Evolutionary conservation across 2,888 invertebrate genomes (phyloP).

Genomic region (Polylopha cassiicola): DNA sequence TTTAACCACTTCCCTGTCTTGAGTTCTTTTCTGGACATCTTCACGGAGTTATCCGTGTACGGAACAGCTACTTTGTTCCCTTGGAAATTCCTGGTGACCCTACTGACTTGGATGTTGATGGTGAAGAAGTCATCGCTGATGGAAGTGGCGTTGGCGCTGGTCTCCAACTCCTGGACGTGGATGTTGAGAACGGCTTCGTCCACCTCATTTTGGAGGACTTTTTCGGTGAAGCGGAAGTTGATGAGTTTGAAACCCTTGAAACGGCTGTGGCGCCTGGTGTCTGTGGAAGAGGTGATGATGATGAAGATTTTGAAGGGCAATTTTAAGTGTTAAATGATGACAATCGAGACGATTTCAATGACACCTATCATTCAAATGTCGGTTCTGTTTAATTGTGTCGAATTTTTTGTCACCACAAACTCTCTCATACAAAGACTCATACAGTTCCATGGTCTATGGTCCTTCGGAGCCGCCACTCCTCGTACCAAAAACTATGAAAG

Average conservation of each 20-base stretch:
- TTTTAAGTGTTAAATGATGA: no score
- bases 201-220: conserved; percentile 82
- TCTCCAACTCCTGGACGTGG: conserved; percentile 76
- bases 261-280: conserved; percentile 81
- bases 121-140: conserved; percentile 57
- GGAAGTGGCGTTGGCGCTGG: conserved; percentile 47
- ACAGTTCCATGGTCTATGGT: conserved; percentile 36
- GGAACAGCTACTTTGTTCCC: conserved; percentile 61
- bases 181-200: conserved; percentile 83
- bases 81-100: conserved; percentile 61
- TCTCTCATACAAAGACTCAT: conserved; percentile 28
- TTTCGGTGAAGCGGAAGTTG: conserved; percentile 84
- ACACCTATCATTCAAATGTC: neutral
- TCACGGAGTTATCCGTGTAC: conserved; percentile 58
- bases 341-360: no score
- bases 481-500: conserved; percentile 35
- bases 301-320: neutral
- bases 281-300: conserved; percentile 59
- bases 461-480: conserved; percentile 64
- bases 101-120: conserved; percentile 58
- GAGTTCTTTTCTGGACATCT: conserved; percentile 70
- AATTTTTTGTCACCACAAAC: conserved; percentile 27
- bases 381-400: neutral
- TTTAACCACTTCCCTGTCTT: conserved; percentile 83
- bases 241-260: conserved; percentile 82